Evolutionary conservation across 1,140 invertebrate genomes (phyloP), one percentile per base, ranked within the genome.

Genomic region (Littorina saxatilis): DNA sequence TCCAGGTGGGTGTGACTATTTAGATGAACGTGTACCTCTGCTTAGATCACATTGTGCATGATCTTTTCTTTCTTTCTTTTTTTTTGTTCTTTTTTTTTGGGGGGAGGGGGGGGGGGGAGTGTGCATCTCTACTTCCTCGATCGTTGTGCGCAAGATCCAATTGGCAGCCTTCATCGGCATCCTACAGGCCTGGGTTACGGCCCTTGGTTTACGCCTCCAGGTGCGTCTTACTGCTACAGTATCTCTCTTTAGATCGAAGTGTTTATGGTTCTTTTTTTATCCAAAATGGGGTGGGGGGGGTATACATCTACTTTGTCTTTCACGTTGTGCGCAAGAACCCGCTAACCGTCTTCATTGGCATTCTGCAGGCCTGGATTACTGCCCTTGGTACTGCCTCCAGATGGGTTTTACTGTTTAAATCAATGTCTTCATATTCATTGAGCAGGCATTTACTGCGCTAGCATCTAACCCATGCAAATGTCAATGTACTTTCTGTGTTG

Each of bases 361-460:
- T 95, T 80, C 84, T 94, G 39, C 94, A 95, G 88, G 94, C 94
- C 35, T 94, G 93, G 92, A 91, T 95, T 50, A 95, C 94, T n/a
- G 94, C 94, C 61, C 87, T 94, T 7, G 94, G 94, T 43, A 94
- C 93, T 35, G 88, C 90, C 17, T 93, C 92, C 35, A 93, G 92
- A 91, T 92, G 83, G 84, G 76, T 70, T 52, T 23, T 11, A 23
- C 11, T 52, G 11, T 52, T 52, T 52, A 52, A 52, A 23, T 52
- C 50, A 11, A 52, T 52, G 50, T 23, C 50, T 52, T 52, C 23
- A 11, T 52, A 13, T 52, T 11, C 50, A 13, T 52, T 52, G 11
- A 23, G 11, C 50, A 23, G 50, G 23, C 11, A 52, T 13, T 52
- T 52, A 13, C 11, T 52, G 50, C 50, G 50, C 50, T 52, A 52